These are phyloP conservation scores for Lordiphosa stackelbergi DNA, from an alignment of 1,140 invertebrate genomes.

Conservation along the genomic window DNA sequence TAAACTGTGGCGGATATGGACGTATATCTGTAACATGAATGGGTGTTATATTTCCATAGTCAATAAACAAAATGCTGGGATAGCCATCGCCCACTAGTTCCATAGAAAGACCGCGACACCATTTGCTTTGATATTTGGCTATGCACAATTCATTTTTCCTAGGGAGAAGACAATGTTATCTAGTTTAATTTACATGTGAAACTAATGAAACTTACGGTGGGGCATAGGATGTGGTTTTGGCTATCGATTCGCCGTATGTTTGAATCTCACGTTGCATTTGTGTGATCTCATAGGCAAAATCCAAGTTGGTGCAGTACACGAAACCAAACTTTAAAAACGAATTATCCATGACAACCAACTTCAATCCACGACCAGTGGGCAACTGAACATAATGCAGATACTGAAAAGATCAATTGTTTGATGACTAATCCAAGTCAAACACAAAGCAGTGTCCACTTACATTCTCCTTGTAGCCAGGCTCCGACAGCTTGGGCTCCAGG, in stretches of 20 bases:
- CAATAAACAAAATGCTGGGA: constrained; percentile 67
- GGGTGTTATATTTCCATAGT: constrained; percentile 63
- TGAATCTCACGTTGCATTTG: constrained; percentile 59
- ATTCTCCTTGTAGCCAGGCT: constrained; percentile 27
- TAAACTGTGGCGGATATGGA: constrained; percentile 60
- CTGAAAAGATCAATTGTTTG: no score
- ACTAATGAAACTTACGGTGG: constrained; percentile 36
- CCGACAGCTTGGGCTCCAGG: constrained; percentile 26
- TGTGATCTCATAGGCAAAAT: constrained; percentile 46
- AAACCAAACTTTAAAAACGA: constrained; percentile 41
- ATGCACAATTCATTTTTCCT: constrained; percentile 47
- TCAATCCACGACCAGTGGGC: constrained; percentile 42
- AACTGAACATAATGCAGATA: constrained; percentile 36
- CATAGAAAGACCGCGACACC: constrained; percentile 62
- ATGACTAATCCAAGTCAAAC: neutral
- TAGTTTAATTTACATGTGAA: no score
- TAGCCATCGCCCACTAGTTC: constrained; percentile 70
- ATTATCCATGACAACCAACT: constrained; percentile 67
- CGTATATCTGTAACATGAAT: constrained; percentile 51
- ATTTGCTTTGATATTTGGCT: constrained; percentile 59
- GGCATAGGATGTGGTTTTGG: constrained; percentile 28
- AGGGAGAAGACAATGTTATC: no score
- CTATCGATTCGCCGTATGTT: constrained; percentile 42
- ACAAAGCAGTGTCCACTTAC: constrained; percentile 21
- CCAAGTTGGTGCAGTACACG: constrained; percentile 52